Base-by-base conservation (phyloP, 2,888 invertebrate species). In the Stenodera caucasica region DNA sequence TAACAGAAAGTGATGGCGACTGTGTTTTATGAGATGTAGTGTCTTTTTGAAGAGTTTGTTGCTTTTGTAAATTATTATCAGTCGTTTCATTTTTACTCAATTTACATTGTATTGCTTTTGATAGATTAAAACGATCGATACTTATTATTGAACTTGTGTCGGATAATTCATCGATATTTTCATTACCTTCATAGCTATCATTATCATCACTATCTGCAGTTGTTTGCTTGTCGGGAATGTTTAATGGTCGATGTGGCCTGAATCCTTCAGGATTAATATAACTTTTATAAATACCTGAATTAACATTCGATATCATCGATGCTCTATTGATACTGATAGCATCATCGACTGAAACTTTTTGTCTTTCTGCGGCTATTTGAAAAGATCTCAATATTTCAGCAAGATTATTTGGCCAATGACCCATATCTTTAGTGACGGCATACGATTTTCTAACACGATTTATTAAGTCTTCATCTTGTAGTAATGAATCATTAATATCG, bases 321-420 rank as follows among this genome's bases (percentile, higher is more conserved):
- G 12, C 7, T 1, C 5, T 7, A 11, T 15, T 8, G 15, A 2
- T 21, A 21, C 49, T 12, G 6, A 45, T 40, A 5, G 1, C 15
- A 12, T 55, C 40, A n/a, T 55, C 55, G 37, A 2, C 2, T 14
- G 55, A n/a, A n/a, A 15, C 33, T 33, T 49, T 49, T 1, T 49
- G 11, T 32, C 15, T 15, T 29, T 55, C 37, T 26, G 4, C 15
- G 11, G 49, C 9, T 11, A 26, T 26, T 29, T 57, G 37, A 52
- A 21, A 54, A 8, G 18, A 37, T 54, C 21, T 23, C 11, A 33
- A 15, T 15, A 37, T 26, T 26, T 14, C 2, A 14, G n/a, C 14
- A 35, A 35, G n/a, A 35, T 35, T 14, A 14, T n/a, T 14, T 14
- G 35, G 14, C 14, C n/a, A 14, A 33, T n/a, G 12, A 33, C n/a